Evolutionary conservation across 2,888 invertebrate genomes (phyloP).

Genomic region (Brenthis ino): DNA sequence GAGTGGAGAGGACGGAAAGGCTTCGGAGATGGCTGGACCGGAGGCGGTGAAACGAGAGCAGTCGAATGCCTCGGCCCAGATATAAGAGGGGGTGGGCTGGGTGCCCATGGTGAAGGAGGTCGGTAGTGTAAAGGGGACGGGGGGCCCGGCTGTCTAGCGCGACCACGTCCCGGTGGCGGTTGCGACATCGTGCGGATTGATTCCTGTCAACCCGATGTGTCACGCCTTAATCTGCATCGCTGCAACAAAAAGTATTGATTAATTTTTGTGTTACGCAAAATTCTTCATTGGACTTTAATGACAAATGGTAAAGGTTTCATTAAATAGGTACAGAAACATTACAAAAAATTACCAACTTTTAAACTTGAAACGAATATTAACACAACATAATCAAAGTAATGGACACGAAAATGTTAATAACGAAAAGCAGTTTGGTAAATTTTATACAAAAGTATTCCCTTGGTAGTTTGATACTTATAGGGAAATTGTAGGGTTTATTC

Average conservation of each 20-base stretch:
- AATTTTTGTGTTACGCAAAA: slow-evolving; percentile 8
- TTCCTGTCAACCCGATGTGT: slow-evolving; percentile 80
- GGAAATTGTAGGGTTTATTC: background rate
- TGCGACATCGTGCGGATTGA: slow-evolving; percentile 80
- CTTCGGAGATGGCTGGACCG: slow-evolving; percentile 80
- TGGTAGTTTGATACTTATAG: background rate
- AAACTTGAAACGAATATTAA: no score
- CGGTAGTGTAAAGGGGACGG: slow-evolving; percentile 86
- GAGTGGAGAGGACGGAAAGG: slow-evolving; percentile 77
- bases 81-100: slow-evolving; percentile 88
- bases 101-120: slow-evolving; percentile 89
- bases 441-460: background rate
- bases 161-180: slow-evolving; percentile 78
- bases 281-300: background rate
- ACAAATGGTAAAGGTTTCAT: no score
- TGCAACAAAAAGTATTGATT: slow-evolving; percentile 59
- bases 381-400: no score
- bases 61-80: slow-evolving; percentile 82
- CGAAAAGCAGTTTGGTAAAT: background rate
- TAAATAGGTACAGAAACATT: no score
- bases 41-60: slow-evolving; percentile 81
- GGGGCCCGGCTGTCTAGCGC: slow-evolving; percentile 71
- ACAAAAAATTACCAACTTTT: no score
- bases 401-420: background rate
- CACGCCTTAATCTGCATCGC: slow-evolving; percentile 79